Evolutionary conservation across 2,113 vertebrate species (phyloP).

Genomic region (Dicentrarchus labrax): DNA sequence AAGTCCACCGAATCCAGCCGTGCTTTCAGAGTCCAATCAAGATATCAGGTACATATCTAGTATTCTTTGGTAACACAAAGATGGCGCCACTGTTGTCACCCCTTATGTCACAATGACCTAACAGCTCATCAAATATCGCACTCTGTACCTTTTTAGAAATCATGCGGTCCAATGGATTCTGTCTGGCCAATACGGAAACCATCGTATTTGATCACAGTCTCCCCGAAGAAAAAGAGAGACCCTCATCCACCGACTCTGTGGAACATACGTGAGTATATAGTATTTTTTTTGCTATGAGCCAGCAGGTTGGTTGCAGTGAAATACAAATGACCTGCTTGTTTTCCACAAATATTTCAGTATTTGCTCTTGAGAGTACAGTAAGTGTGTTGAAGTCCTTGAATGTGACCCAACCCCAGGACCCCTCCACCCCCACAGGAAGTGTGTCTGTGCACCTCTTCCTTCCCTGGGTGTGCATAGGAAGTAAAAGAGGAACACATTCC

Average conservation of each 20-base stretch:
- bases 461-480: slow-evolving; percentile 78
- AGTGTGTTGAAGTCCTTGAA: slow-evolving; percentile 54
- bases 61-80: neutral
- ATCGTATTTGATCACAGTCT: slow-evolving; percentile 94
- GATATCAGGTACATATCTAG: slow-evolving; percentile 89
- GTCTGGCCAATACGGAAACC: slow-evolving; percentile 97
- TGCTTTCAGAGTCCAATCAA: slow-evolving; percentile 95
- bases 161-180: slow-evolving; percentile 98
- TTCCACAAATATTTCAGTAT: slow-evolving; percentile 18
- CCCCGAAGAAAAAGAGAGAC: slow-evolving; percentile 91
- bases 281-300: neutral
- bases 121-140: neutral
- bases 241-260: slow-evolving; percentile 88
- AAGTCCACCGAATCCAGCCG: slow-evolving; percentile 95
- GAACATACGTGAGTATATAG: slow-evolving; percentile 89
- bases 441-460: slow-evolving; percentile 75
- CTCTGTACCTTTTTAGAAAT: slow-evolving; percentile 87
- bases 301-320: neutral
- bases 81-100: neutral
- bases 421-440: slow-evolving; percentile 73
- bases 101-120: neutral
- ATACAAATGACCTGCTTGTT: neutral
- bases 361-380: neutral
- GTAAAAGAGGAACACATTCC: slow-evolving; percentile 66
- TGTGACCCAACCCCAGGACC: slow-evolving; percentile 26